These are phyloP conservation scores for Arenaria interpres DNA, from an alignment of 2,113 vertebrate genomes.

Conservation along the genomic window DNA sequence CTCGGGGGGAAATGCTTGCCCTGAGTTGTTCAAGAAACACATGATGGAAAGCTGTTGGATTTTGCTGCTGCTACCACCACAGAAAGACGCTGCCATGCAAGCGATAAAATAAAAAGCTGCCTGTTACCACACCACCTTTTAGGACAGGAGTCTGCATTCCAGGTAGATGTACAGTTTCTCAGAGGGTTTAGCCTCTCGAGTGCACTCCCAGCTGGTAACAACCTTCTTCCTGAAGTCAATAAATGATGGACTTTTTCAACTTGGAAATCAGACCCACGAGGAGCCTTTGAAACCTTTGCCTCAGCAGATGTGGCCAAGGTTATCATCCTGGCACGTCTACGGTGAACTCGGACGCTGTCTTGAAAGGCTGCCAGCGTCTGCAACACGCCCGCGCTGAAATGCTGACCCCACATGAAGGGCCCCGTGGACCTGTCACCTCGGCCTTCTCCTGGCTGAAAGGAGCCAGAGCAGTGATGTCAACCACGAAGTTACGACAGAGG, in stretches of 20 bases:
- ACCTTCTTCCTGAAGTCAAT: background rate
- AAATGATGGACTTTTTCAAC: background rate
- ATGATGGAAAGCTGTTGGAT: background rate
- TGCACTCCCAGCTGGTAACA: background rate
- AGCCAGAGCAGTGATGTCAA: background rate
- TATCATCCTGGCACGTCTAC: background rate
- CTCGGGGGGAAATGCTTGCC: background rate
- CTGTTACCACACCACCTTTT: background rate
- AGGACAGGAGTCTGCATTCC: background rate
- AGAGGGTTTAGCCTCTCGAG: background rate
- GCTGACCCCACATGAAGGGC: background rate
- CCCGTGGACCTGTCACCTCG: background rate
- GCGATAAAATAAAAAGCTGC: background rate
- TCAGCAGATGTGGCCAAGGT: background rate
- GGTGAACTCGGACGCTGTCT: fast-evolving
- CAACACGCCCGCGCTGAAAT: background rate
- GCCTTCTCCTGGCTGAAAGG: background rate
- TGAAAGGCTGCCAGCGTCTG: background rate
- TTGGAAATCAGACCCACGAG: background rate
- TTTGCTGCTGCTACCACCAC: background rate
- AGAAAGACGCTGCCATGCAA: background rate
- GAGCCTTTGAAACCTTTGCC: conserved; percentile 17
- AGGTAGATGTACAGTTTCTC: background rate
- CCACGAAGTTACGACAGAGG: background rate
- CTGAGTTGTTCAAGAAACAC: fast-evolving